These are phyloP conservation scores for Brotula barbata DNA, from an alignment of 2,797 vertebrate species.

Conservation along the genomic window DNA sequence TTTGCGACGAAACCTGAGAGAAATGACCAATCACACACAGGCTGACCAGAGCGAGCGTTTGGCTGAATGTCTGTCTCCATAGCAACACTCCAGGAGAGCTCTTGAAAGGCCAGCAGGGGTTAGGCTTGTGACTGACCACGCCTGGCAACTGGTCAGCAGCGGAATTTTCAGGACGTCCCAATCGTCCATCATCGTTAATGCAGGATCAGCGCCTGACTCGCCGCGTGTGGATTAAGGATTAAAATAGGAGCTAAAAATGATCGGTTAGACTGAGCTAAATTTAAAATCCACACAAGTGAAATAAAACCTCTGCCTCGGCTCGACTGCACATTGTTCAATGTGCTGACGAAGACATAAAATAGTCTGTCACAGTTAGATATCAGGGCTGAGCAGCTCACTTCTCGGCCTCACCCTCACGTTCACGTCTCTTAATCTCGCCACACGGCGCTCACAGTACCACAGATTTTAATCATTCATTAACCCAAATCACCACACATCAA, in stretches of 20 bases:
- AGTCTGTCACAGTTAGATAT: conserved; percentile 45
- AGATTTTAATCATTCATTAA: conserved; percentile 52
- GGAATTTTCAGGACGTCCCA: conserved; percentile 59
- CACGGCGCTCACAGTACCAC: conserved; percentile 34
- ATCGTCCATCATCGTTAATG: conserved; percentile 49
- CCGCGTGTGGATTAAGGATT: conserved; percentile 51
- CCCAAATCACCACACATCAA: conserved; percentile 56
- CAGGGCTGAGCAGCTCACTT: conserved; percentile 38
- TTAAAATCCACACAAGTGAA: conserved; percentile 47
- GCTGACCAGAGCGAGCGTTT: conserved; percentile 42
- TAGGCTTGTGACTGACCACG: conserved; percentile 66
- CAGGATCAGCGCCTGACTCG: conserved; percentile 42
- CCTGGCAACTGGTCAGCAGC: conserved; percentile 67
- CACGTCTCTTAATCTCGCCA: conserved; percentile 17
- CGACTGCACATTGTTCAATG: conserved; percentile 38
- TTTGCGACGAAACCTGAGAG: conserved; percentile 45
- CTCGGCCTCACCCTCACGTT: conserved; percentile 35
- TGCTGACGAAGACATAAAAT: conserved; percentile 65
- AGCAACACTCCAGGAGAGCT: conserved; percentile 65
- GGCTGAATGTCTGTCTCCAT: conserved; percentile 75
- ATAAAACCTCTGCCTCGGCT: conserved; percentile 55
- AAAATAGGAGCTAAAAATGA: conserved; percentile 51
- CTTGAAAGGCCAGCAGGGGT: conserved; percentile 64
- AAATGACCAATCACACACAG: conserved; percentile 29
- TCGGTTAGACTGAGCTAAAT: conserved; percentile 44